Percentiles rank a stretch among this genome's conserved stretches.
Conservation (phyloP, 2,113 vertebrate species). For the Ceyx cyanopectus region DNA sequence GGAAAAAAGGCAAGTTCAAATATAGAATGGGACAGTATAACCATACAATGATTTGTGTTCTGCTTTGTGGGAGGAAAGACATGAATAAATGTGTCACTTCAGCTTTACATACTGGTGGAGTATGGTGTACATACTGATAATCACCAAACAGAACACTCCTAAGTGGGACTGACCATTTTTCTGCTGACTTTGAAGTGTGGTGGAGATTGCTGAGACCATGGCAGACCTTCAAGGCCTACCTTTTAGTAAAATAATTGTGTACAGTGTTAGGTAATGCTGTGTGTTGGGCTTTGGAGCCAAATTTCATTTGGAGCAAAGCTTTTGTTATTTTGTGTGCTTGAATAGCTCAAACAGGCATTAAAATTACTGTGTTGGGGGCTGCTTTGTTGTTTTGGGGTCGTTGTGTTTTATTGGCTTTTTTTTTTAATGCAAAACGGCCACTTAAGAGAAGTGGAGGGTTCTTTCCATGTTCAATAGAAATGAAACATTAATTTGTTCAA, state of each 20-base stretch:
- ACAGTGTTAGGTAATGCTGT: neutral
- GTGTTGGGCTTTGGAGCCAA: neutral
- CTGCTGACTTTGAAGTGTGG: neutral
- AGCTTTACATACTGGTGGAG: fast-evolving
- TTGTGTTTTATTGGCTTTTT: neutral
- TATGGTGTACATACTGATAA: neutral
- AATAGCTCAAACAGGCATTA: neutral
- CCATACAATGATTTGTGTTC: neutral
- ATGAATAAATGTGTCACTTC: neutral
- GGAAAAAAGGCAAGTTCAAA: neutral
- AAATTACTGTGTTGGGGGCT: neutral
- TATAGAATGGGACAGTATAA: neutral
- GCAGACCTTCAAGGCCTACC: neutral
- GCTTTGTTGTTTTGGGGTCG: no score
- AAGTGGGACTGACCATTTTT: fast-evolving
- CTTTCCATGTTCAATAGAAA: neutral
- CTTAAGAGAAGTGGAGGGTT: fast-evolving
- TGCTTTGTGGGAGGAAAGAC: neutral
- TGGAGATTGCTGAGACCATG: neutral
- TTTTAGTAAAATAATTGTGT: neutral
- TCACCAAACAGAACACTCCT: neutral
- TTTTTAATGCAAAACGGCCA: neutral
- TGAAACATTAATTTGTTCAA: constrained; percentile 10
- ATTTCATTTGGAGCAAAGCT: neutral
- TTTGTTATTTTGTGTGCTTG: neutral